These are phyloP conservation scores for Macrotrachela quadricornifera DNA, from an alignment of 1,140 invertebrate species.

Conservation along the genomic window DNA sequence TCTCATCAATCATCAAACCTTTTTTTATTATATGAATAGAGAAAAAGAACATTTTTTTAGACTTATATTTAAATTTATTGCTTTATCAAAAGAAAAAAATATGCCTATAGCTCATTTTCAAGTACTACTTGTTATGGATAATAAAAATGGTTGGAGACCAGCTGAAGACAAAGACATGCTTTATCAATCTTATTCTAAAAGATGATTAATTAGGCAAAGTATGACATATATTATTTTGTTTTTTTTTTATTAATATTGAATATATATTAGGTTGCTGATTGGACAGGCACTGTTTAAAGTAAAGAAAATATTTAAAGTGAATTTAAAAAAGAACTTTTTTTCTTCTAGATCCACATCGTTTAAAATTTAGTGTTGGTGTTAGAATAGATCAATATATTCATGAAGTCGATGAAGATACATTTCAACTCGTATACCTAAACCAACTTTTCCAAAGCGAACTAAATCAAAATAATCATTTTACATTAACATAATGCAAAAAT, in stretches of 20 bases:
- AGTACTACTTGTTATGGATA: slow-evolving; percentile 47
- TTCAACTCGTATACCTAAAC: slow-evolving; percentile 26
- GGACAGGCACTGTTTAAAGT: slow-evolving; percentile 74
- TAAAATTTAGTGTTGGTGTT: slow-evolving; percentile 59
- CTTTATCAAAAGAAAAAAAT: too few species aligned
- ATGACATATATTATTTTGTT: slow-evolving; percentile 13
- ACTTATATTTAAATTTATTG: too few species aligned
- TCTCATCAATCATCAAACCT: too few species aligned
- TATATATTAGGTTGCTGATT: slow-evolving; percentile 61
- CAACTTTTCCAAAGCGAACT: slow-evolving; percentile 1
- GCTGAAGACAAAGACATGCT: slow-evolving; percentile 84
- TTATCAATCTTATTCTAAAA: slow-evolving; percentile 91
- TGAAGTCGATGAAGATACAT: slow-evolving; percentile 92
- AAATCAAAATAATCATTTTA: neutral
- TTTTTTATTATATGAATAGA: too few species aligned
- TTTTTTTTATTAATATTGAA: too few species aligned
- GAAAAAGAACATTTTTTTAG: too few species aligned
- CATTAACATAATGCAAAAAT: slow-evolving; percentile 12
- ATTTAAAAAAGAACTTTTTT: too few species aligned
- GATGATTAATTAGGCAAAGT: slow-evolving; percentile 80
- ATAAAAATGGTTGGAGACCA: slow-evolving; percentile 79
- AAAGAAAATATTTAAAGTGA: slow-evolving; percentile 31
- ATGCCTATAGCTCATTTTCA: too few species aligned
- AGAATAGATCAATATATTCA: slow-evolving; percentile 91
- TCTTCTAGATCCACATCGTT: slow-evolving; percentile 55